Conservation (phyloP, 2,797 vertebrate genomes). For the Taenioides sp. region DNA sequence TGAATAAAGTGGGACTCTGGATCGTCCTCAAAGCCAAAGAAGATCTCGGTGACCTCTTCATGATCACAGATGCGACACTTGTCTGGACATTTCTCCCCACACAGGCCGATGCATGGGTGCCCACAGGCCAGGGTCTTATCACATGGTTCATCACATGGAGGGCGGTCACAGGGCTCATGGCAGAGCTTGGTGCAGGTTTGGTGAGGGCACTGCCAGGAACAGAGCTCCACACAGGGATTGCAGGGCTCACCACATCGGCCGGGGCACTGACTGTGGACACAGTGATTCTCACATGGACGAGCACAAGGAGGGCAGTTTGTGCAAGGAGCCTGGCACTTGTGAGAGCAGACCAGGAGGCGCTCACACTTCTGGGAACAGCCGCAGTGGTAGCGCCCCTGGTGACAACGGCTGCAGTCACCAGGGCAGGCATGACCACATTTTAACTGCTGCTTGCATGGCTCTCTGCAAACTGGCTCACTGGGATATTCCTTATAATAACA, state of each 20-base stretch:
- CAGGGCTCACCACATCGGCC: slow-evolving; percentile 84
- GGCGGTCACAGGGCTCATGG: slow-evolving; percentile 87
- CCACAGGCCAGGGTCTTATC: slow-evolving; percentile 77
- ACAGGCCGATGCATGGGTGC: slow-evolving; percentile 88
- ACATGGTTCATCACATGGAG: slow-evolving; percentile 83
- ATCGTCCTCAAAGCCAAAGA: slow-evolving; percentile 90
- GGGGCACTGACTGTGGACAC: slow-evolving; percentile 86
- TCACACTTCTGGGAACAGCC: slow-evolving; percentile 76
- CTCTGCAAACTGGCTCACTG: slow-evolving; percentile 59
- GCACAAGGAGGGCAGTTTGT: slow-evolving; percentile 86
- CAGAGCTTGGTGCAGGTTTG: slow-evolving; percentile 86
- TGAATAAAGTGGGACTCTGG: slow-evolving; percentile 84
- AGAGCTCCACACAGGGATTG: slow-evolving; percentile 84
- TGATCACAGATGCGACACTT: slow-evolving; percentile 86
- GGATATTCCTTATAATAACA: slow-evolving; percentile 64
- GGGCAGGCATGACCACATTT: slow-evolving; percentile 84
- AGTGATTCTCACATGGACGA: slow-evolving; percentile 83
- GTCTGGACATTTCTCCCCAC: slow-evolving; percentile 88
- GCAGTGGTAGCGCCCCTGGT: slow-evolving; percentile 84
- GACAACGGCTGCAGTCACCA: slow-evolving; percentile 83
- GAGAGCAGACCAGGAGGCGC: slow-evolving; percentile 85
- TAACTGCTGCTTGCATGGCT: slow-evolving; percentile 71
- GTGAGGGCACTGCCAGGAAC: slow-evolving; percentile 85
- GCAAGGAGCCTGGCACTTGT: slow-evolving; percentile 85
- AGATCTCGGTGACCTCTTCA: slow-evolving; percentile 86